A percentile compares a stretch with the other conserved stretches of the same genome.
Conservation (phyloP, 2,113 vertebrate genomes). For the Lagopus muta region DNA sequence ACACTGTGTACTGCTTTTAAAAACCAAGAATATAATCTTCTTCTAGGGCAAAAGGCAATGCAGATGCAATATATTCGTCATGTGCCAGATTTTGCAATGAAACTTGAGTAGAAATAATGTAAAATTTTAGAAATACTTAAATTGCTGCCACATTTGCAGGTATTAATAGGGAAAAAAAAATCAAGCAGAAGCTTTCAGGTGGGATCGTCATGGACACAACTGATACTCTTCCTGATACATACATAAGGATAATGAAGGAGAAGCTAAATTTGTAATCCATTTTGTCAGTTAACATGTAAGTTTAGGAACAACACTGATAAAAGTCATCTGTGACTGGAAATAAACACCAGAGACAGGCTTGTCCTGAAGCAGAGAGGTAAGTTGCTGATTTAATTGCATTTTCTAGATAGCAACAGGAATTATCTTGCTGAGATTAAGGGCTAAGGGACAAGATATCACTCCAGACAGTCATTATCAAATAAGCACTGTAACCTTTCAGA, state of each 20-base stretch:
- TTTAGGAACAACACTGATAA: not conserved
- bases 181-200: not conserved
- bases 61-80: not conserved
- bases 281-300: not conserved
- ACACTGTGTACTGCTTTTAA: not conserved
- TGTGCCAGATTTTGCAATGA: not conserved
- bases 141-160: not conserved
- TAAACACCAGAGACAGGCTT: not conserved
- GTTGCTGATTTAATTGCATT: not conserved
- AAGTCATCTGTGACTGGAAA: not conserved
- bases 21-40: constrained; percentile 6
- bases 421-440: not conserved
- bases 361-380: not conserved
- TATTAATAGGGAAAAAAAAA: not conserved
- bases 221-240: not conserved
- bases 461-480: constrained; percentile 4
- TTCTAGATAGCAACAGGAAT: constrained; percentile 2
- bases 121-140: not conserved
- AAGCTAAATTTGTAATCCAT: not conserved
- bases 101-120: not conserved
- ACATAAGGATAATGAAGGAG: not conserved
- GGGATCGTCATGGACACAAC: not conserved
- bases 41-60: not conserved
- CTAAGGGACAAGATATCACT: not conserved
- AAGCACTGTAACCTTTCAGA: not conserved